Conservation (phyloP, 2,888 invertebrate genomes). For the Dusona sp. region DNA sequence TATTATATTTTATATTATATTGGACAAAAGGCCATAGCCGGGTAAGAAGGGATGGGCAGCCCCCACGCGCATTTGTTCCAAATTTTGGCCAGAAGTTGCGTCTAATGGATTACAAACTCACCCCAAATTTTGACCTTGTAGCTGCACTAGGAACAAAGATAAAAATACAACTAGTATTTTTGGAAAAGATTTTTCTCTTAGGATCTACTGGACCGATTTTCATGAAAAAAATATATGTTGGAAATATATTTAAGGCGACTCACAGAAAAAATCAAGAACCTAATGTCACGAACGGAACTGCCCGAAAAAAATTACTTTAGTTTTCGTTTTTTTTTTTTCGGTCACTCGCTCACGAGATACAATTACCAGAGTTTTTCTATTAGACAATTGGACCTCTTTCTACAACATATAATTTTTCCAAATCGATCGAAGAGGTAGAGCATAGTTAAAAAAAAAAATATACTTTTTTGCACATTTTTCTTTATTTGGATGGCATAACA, state of each 20-base stretch:
- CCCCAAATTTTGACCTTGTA: constrained; percentile 44
- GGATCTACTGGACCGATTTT: constrained; percentile 40
- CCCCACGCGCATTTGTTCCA: constrained; percentile 63
- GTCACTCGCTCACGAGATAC: constrained; percentile 26
- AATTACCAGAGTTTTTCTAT: constrained; percentile 40
- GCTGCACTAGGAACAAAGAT: constrained; percentile 25
- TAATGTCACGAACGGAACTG: constrained; percentile 25
- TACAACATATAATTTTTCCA: constrained; percentile 36
- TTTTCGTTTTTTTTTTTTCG: constrained; percentile 42
- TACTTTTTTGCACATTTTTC: constrained; percentile 17
- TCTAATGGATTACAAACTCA: constrained; percentile 13
- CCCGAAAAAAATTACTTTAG: constrained; percentile 27
- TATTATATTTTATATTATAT: no score
- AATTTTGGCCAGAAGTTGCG: constrained; percentile 54
- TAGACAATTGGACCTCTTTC: constrained; percentile 19
- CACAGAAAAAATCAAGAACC: constrained; percentile 36
- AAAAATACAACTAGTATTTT: constrained; percentile 43
- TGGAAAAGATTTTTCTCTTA: constrained; percentile 23
- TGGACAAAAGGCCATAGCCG: not conserved
- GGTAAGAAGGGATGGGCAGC: constrained; percentile 30
- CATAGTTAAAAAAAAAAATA: constrained; percentile 42
- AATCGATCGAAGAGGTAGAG: constrained; percentile 40
- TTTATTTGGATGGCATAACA: no score
- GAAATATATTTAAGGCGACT: constrained; percentile 24
- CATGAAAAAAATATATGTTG: constrained; percentile 40